Percentiles rank a stretch among this genome's conserved stretches.
Evolutionary conservation across 2,888 invertebrate species (phyloP).

Genomic region (Choreutis nemorana): DNA sequence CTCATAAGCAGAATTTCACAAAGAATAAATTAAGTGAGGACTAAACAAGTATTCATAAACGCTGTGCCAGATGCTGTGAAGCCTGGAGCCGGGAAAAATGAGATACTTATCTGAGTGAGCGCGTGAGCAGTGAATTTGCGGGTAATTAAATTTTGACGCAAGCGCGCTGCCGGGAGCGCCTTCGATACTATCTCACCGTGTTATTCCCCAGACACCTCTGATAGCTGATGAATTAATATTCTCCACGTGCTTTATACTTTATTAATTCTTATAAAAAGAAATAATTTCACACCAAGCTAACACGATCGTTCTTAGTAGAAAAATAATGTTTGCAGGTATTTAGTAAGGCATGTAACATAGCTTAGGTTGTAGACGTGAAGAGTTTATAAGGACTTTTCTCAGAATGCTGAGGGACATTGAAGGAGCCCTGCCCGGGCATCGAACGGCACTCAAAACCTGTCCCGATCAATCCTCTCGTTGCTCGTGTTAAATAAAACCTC

Average conservation of each 20-base stretch:
- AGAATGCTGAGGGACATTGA: slow-evolving; percentile 30
- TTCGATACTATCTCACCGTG: slow-evolving; percentile 36
- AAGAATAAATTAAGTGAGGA: background rate
- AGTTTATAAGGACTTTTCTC: slow-evolving; percentile 53
- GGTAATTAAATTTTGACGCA: slow-evolving; percentile 50
- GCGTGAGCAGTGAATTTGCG: slow-evolving; percentile 37
- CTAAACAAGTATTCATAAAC: slow-evolving; percentile 8
- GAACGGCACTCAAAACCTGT: slow-evolving; percentile 63
- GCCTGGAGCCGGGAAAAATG: slow-evolving; percentile 6
- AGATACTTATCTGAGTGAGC: slow-evolving; percentile 18
- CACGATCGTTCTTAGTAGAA: too few species aligned
- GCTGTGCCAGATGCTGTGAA: slow-evolving; percentile 12
- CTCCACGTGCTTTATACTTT: slow-evolving; percentile 17
- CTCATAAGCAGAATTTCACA: slow-evolving; percentile 3
- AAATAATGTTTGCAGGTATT: too few species aligned
- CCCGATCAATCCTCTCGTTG: slow-evolving; percentile 66
- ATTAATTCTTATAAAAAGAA: too few species aligned
- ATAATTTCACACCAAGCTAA: too few species aligned
- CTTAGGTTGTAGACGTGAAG: too few species aligned
- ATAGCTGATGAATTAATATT: slow-evolving; percentile 31
- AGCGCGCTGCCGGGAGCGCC: slow-evolving; percentile 20
- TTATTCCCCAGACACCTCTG: slow-evolving; percentile 25
- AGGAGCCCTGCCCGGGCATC: slow-evolving; percentile 39
- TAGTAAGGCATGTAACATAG: too few species aligned
- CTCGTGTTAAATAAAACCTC: slow-evolving; percentile 62